phyloP scores from a whole-genome alignment of 2,797 vertebrate genomes.

The Coendou prehensilis region DNA sequence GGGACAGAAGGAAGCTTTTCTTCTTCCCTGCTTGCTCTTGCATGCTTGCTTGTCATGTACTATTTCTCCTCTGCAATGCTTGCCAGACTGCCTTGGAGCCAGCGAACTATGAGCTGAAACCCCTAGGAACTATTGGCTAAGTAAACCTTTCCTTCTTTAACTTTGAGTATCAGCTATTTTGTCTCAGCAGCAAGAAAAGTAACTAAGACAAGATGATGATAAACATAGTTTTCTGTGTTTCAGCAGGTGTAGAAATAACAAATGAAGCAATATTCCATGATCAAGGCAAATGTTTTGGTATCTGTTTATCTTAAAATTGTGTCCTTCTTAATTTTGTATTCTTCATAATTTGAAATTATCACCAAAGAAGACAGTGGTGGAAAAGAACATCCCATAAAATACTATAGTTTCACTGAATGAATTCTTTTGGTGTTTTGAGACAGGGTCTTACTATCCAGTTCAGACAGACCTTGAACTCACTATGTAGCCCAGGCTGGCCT shows the following conservation, averaged over 20 bases:
- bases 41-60: background rate
- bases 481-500: background rate
- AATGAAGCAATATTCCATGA: background rate
- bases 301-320: background rate
- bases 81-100: background rate
- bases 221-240: background rate
- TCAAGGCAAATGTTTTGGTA: background rate
- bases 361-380: background rate
- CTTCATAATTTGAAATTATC: background rate
- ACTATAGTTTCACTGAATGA: background rate
- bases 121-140: background rate
- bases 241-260: background rate
- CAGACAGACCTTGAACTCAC: background rate
- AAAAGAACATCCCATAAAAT: background rate
- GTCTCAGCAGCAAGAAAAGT: background rate
- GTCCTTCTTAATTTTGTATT: background rate
- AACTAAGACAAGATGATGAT: background rate
- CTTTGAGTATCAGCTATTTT: background rate
- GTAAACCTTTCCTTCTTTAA: background rate
- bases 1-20: background rate
- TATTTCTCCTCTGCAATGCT: background rate
- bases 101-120: background rate
- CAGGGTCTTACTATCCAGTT: background rate
- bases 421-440: background rate
- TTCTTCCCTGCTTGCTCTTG: background rate